phyloP scores from a whole-genome alignment of 2,888 invertebrate genomes.

The Xestia xanthographa region DNA sequence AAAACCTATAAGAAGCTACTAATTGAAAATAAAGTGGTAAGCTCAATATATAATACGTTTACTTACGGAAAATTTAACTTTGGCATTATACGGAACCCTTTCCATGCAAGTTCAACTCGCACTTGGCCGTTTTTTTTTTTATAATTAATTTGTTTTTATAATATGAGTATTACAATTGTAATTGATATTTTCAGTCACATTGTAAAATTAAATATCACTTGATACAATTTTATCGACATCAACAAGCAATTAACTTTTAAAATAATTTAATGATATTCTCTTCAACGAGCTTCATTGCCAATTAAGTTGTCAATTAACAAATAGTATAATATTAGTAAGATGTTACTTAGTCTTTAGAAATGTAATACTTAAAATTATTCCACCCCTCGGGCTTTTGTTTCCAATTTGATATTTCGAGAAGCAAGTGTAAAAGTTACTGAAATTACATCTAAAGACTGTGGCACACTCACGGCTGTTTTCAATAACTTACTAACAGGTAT shows the following conservation, averaged over 20 bases:
- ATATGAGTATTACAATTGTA: neutral
- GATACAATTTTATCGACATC: neutral
- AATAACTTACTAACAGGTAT: too few species aligned
- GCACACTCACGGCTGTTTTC: neutral
- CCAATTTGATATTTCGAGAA: slow-evolving; percentile 54
- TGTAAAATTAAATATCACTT: neutral
- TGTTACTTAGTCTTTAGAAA: slow-evolving; percentile 23
- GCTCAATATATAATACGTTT: too few species aligned
- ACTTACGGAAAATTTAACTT: too few species aligned
- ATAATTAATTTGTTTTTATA: neutral
- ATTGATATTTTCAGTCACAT: neutral
- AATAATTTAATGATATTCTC: slow-evolving; percentile 28
- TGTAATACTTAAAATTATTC: slow-evolving; percentile 36
- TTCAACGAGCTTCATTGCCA: slow-evolving; percentile 14
- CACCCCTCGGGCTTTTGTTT: slow-evolving; percentile 23
- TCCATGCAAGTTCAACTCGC: too few species aligned
- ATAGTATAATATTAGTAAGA: slow-evolving; percentile 22
- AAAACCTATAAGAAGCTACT: too few species aligned
- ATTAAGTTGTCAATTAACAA: slow-evolving; percentile 47
- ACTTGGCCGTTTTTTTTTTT: too few species aligned
- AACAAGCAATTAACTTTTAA: slow-evolving; percentile 1
- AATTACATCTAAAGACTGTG: slow-evolving; percentile 25
- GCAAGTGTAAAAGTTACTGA: slow-evolving; percentile 37
- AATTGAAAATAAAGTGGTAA: too few species aligned
- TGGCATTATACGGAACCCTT: too few species aligned